Evolutionary conservation across 2,888 invertebrate species (phyloP).

Genomic region (Megastigmus dorsalis): DNA sequence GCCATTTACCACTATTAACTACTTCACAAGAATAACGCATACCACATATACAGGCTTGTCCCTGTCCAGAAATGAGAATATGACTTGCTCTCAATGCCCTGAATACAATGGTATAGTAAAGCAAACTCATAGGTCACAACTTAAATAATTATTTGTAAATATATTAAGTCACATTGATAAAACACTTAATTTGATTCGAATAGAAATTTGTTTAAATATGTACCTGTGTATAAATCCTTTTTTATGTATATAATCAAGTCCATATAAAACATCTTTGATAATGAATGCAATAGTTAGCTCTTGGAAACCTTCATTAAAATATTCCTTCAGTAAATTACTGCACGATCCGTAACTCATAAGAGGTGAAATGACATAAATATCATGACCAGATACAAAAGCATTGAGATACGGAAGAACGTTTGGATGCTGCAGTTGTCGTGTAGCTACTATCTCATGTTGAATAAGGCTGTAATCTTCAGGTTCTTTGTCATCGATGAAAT

Average conservation of each 20-base stretch:
- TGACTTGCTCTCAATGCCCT: conserved; percentile 90
- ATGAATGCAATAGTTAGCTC: conserved; percentile 89
- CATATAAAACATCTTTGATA: conserved; percentile 85
- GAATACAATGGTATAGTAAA: conserved; percentile 54
- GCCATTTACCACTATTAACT: conserved; percentile 83
- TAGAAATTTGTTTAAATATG: background rate
- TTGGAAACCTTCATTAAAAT: conserved; percentile 86
- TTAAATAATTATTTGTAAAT: background rate
- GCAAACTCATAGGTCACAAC: background rate
- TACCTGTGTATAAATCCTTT: conserved; percentile 91
- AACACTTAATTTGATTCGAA: background rate
- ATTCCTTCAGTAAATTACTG: conserved; percentile 84
- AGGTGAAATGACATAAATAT: conserved; percentile 87
- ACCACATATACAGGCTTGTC: conserved; percentile 85
- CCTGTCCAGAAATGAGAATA: conserved; percentile 84
- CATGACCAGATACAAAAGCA: conserved; percentile 85
- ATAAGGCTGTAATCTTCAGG: conserved; percentile 80
- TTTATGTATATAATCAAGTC: conserved; percentile 89
- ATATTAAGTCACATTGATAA: background rate
- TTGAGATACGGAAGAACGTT: conserved; percentile 86
- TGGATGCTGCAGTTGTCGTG: conserved; percentile 85
- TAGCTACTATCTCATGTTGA: conserved; percentile 86
- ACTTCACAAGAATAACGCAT: conserved; percentile 86
- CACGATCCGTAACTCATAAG: conserved; percentile 91
- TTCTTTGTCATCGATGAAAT: conserved; percentile 82